These are phyloP conservation scores for Pseudomyrmex sp. DNA, from an alignment of 1,140 invertebrate species.

Conservation along the genomic window DNA sequence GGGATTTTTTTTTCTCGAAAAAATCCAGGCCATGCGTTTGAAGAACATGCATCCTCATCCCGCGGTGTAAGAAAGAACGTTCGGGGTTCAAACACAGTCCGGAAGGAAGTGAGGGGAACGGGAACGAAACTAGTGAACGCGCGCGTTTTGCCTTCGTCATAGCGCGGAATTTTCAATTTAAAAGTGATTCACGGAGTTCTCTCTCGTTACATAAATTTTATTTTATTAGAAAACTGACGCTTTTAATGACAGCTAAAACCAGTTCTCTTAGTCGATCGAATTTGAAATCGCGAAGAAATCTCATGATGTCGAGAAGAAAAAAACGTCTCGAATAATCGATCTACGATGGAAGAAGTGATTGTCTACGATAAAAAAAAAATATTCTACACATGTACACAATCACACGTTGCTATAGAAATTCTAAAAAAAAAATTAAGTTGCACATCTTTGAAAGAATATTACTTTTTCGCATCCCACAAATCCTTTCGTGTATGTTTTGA, in stretches of 20 bases:
- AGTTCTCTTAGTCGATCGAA: neutral
- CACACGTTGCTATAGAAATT: neutral
- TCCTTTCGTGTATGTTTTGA: too few relatives aligned
- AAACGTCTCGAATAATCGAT: neutral
- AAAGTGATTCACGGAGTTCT: too few relatives aligned
- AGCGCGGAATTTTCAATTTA: conserved; percentile 12
- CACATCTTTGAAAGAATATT: neutral
- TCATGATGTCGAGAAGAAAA: neutral
- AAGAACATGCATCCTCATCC: too few relatives aligned
- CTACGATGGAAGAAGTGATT: too few relatives aligned
- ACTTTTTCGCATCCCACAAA: neutral
- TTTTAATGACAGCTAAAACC: conserved; percentile 6
- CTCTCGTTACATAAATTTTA: conserved; percentile 2
- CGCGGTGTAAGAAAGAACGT: too few relatives aligned
- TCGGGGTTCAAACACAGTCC: neutral
- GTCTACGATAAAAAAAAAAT: neutral
- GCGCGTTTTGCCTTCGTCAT: neutral
- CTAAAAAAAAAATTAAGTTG: conserved; percentile 1
- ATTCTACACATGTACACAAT: neutral
- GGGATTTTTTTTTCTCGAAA: too few relatives aligned
- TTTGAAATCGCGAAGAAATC: conserved; percentile 1
- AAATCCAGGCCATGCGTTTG: too few relatives aligned
- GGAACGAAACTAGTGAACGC: conserved; percentile 36
- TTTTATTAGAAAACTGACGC: conserved; percentile 30
- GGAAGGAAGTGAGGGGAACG: conserved; percentile 22